phyloP scores from a whole-genome alignment of 2,888 invertebrate genomes.

The Drosophila buzzatii region DNA sequence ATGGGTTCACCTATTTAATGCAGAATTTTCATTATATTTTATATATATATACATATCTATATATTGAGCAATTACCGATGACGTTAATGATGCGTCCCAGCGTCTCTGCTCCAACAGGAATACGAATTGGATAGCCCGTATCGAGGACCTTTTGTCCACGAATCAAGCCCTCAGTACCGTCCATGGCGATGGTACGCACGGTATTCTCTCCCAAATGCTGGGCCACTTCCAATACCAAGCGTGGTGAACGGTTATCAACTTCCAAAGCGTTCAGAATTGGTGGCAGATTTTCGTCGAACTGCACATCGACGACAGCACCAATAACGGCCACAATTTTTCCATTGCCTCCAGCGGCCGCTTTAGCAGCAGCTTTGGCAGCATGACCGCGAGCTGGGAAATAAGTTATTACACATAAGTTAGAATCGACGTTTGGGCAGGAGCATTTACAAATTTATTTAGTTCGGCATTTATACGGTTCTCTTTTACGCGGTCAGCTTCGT shows the following conservation, averaged over 20 bases:
- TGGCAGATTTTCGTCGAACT: constrained; percentile 95
- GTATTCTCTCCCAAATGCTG: constrained; percentile 96
- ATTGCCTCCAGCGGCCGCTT: constrained; percentile 71
- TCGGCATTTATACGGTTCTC: not conserved
- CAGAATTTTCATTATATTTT: not conserved
- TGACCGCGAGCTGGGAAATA: constrained; percentile 70
- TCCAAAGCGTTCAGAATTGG: constrained; percentile 97
- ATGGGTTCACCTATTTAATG: constrained; percentile 87
- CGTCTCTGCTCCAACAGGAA: constrained; percentile 96
- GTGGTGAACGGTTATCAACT: constrained; percentile 92
- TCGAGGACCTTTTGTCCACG: constrained; percentile 93
- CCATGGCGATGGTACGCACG: constrained; percentile 97
- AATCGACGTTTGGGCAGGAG: not conserved
- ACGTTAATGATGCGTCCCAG: constrained; percentile 97
- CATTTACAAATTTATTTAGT: not conserved
- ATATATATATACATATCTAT: too few species aligned
- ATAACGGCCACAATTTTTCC: constrained; percentile 93
- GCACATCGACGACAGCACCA: constrained; percentile 98
- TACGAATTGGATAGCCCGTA: constrained; percentile 94
- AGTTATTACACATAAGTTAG: too few species aligned
- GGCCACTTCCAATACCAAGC: constrained; percentile 91
- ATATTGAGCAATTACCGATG: constrained; percentile 87
- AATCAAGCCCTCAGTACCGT: constrained; percentile 95
- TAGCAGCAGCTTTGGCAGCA: constrained; percentile 80
- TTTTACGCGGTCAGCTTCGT: not conserved